Evolutionary conservation across 2,888 invertebrate genomes (phyloP).

Genomic region (Tineola bisselliella): DNA sequence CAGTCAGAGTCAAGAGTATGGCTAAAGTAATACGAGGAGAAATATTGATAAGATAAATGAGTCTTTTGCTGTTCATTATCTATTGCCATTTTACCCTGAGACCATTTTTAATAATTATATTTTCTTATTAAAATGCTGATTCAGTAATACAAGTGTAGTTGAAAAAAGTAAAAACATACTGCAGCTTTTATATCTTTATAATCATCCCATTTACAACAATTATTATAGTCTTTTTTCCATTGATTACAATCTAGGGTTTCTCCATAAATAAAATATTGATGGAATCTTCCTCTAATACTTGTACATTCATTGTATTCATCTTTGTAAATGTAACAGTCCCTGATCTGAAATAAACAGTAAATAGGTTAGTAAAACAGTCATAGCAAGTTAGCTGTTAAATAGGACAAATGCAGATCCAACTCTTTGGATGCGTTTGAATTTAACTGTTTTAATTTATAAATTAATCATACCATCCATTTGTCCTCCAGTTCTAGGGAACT

Average conservation of each 20-base stretch:
- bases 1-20: too few relatives aligned
- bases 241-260: slow-evolving; percentile 76
- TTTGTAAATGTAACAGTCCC: slow-evolving; percentile 81
- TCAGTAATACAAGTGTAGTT: too few relatives aligned
- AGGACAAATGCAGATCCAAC: too few relatives aligned
- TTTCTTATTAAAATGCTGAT: too few relatives aligned
- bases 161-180: slow-evolving; percentile 54
- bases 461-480: slow-evolving; percentile 41
- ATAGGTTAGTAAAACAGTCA: too few relatives aligned
- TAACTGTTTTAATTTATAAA: neutral
- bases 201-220: slow-evolving; percentile 76
- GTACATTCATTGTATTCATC: slow-evolving; percentile 85
- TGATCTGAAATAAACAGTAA: slow-evolving; percentile 66
- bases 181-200: slow-evolving; percentile 72
- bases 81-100: too few relatives aligned
- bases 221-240: slow-evolving; percentile 81
- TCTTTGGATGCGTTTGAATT: too few relatives aligned
- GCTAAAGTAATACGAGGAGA: too few relatives aligned
- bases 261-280: slow-evolving; percentile 88
- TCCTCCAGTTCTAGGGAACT: slow-evolving; percentile 26
- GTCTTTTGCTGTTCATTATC: too few relatives aligned
- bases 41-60: too few relatives aligned
- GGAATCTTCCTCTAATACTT: slow-evolving; percentile 78
- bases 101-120: too few relatives aligned
- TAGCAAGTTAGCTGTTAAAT: too few relatives aligned